These are phyloP conservation scores for Siniperca scherzeri DNA, from an alignment of 2,797 vertebrate genomes.

Conservation along the genomic window DNA sequence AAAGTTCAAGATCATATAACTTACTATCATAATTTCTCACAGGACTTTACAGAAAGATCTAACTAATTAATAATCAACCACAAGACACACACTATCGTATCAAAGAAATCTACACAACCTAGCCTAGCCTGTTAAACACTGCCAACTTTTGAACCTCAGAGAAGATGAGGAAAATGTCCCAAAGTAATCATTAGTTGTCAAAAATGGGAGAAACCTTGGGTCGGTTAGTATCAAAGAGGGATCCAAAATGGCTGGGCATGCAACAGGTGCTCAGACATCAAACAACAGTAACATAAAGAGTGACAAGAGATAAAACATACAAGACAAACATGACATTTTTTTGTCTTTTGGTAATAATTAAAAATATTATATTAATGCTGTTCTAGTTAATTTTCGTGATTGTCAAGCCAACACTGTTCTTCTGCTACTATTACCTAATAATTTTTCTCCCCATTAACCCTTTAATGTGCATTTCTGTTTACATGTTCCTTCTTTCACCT, in stretches of 20 bases:
- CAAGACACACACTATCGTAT: neutral
- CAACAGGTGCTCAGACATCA: neutral
- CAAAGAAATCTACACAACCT: neutral
- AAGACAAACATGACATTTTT: neutral
- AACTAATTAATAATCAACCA: neutral
- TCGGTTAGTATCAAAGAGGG: neutral
- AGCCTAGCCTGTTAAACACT: neutral
- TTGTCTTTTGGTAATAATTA: neutral
- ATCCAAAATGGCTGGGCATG: neutral
- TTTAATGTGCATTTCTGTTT: constrained; percentile 25
- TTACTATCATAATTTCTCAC: neutral
- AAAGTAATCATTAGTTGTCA: neutral
- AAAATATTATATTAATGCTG: neutral
- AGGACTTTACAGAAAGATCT: neutral
- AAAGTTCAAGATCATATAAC: neutral
- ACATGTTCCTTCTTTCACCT: constrained; percentile 39
- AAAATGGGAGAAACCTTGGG: neutral
- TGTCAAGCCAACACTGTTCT: constrained; percentile 2
- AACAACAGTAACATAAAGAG: neutral
- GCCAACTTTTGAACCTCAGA: neutral
- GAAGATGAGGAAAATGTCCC: neutral
- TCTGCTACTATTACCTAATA: neutral
- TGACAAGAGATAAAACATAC: neutral
- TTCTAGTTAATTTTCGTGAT: neutral
- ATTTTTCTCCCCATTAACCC: constrained; percentile 1